Evolutionary conservation across 2,113 vertebrate genomes (phyloP), one percentile per base, ranked within the genome.

Genomic region (Archocentrus centrarchus): DNA sequence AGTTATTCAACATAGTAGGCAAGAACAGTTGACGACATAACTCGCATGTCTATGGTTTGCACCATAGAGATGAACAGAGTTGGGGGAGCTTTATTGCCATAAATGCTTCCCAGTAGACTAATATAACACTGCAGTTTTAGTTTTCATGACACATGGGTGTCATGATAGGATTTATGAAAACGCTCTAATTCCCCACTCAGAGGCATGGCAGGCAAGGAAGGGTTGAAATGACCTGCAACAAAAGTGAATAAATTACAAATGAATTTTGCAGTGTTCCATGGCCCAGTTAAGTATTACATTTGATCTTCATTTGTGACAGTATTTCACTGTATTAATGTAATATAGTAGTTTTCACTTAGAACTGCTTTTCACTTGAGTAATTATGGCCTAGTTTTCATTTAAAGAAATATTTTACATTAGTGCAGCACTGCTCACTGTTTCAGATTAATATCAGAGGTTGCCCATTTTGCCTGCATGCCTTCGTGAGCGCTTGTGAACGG

Each of bases 361-460:
- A 27, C 57, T 59, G 18, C n/a, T 57, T 47, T 88, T 80, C 63
- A 80, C 10, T 75, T 77, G 58, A 64, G 81, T 83, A 75, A 3
- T 58, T 61, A 63, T 75, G 73, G 24, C 70, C 77, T 63, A 3
- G 18, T 79, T 91, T 81, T 88, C 9, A 77, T 82, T 75, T 77
- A 64, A 75, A 80, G 78, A 30, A 76, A 50, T 79, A 79, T 85
- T 79, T 62, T 76, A 83, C 37, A 41, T n/a, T 55, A 59, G 53
- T 35, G 7, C 58, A 24, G 50, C 24, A 30, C 77, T 70, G 27
- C 73, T 75, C 66, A 24, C 22, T 37, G 20, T 86, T 86, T 70
- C 47, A 13, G 11, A 27, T 81, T 22, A 85, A 79, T 62, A 44
- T 68, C 4, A 7, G 20, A 11, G 66, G 81, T 59, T 11, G 22